Evolutionary conservation across 2,113 vertebrate genomes (phyloP), one percentile per base, ranked within the genome.

Genomic region (Clupea harengus): DNA sequence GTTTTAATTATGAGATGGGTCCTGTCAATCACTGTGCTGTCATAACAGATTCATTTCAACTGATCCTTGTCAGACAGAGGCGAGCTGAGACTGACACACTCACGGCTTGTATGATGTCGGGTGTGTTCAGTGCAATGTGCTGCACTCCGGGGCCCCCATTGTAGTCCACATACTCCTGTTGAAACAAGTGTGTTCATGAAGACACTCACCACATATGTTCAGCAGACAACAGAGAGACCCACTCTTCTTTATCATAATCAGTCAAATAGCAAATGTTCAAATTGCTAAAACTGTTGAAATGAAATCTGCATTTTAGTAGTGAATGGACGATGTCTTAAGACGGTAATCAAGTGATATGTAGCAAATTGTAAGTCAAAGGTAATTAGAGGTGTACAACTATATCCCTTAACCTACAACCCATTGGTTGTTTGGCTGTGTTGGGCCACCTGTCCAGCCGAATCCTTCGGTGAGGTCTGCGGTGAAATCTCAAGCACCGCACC

Each of bases 141-240:
- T 96, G 96, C 39, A 96, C 96, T 49, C 96, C 96, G 22, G 96
- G 87, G 25, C 96, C 95, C 10, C 95, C 95, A 10, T 96, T 93
- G 82, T 96, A 96, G 89, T 96, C 96, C 17, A 96, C 94, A 44
- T 94, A 96, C 85, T 96, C 96, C 96, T 96, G 90, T 78, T 85
- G 13, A 54, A 45, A 60, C 8, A 67, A n/a, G 49, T 11, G 15
- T 9, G 47, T 11, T 54, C 45, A 10, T 44, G 86, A 22, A 17
- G 4, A 75, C 47, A 28, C 10, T 2, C 18, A 82, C 84, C 52
- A 6, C 80, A 81, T 32, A 13, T 75, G 8, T 44, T 78, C 28
- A 78, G 10, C 0, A 39, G 28, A 78, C 72, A 78, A 17, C 32
- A 39, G 7, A 22, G 54, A 20, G 54, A 18, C 17, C 17, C 17